A percentile compares a stretch with the other conserved stretches of the same genome.
These are phyloP conservation scores for Scyliorhinus canicula DNA, from an alignment of 2,797 vertebrate species.

Conservation along the genomic window DNA sequence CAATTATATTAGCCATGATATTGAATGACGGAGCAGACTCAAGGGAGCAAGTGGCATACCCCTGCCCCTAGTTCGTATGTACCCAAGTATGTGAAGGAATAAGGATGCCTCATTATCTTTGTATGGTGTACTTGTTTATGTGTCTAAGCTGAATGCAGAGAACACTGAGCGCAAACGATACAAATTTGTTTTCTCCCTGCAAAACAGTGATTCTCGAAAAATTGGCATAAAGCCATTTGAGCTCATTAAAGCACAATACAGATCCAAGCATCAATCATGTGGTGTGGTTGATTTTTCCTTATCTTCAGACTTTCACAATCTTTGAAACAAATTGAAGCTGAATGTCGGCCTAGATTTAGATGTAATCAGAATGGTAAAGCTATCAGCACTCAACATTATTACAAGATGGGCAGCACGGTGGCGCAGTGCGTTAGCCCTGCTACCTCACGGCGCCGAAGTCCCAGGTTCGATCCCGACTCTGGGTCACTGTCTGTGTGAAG, in stretches of 20 bases:
- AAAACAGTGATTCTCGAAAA: not conserved
- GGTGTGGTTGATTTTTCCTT: not conserved
- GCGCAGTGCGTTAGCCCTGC: too few relatives aligned
- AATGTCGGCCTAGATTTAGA: not conserved
- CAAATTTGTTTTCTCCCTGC: conserved; percentile 28
- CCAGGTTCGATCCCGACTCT: too few relatives aligned
- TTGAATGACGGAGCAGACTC: too few relatives aligned
- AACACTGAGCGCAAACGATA: not conserved
- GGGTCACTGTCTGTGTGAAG: too few relatives aligned
- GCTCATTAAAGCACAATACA: conserved; percentile 62
- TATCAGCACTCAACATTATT: not conserved
- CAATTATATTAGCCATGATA: too few relatives aligned
- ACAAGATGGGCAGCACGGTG: too few relatives aligned
- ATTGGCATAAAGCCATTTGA: conserved; percentile 43
- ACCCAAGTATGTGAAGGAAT: not conserved
- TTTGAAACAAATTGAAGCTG: conserved; percentile 7
- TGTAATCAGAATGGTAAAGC: not conserved
- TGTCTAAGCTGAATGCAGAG: conserved; percentile 39
- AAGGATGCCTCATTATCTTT: not conserved
- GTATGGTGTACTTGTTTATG: conserved; percentile 42
- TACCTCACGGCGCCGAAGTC: too few relatives aligned
- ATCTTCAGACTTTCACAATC: not conserved
- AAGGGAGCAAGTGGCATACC: too few relatives aligned
- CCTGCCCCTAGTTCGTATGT: too few relatives aligned
- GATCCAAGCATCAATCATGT: conserved; percentile 54